Percentiles rank a stretch among this genome's conserved stretches.
Conservation (phyloP, 1,140 invertebrate genomes). For the Mercenaria mercenaria region DNA sequence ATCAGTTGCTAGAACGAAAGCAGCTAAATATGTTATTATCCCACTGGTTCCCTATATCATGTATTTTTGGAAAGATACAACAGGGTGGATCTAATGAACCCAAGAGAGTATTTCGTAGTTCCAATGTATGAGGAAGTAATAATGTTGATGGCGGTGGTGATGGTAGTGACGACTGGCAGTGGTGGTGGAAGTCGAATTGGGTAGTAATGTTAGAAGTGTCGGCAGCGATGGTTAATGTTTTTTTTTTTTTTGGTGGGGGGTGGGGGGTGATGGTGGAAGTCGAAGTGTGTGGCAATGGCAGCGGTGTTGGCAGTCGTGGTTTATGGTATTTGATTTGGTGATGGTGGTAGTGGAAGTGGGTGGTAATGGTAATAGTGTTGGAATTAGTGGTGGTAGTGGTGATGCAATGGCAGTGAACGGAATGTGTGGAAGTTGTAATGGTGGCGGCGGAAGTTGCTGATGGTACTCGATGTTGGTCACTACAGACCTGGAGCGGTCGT, state of each 20-base stretch:
- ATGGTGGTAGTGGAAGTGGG: not conserved
- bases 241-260: too few species aligned
- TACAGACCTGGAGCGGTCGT: too few species aligned
- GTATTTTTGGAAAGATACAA: not conserved
- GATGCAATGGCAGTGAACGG: slow-evolving; percentile 27
- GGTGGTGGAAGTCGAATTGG: slow-evolving; percentile 30
- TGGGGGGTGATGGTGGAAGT: not conserved
- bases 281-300: not conserved
- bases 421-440: slow-evolving; percentile 42
- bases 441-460: slow-evolving; percentile 39
- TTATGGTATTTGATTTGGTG: not conserved
- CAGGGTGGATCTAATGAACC: not conserved
- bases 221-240: not conserved
- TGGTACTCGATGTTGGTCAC: too few species aligned
- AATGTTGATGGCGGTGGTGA: slow-evolving; percentile 18
- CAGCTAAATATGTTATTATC: too few species aligned
- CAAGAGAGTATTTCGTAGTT: slow-evolving; percentile 5
- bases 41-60: not conserved
- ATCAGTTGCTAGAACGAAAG: too few species aligned
- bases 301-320: not conserved
- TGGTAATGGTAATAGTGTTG: slow-evolving; percentile 3
- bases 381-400: slow-evolving; percentile 45
- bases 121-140: slow-evolving; percentile 24
- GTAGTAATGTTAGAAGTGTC: not conserved
- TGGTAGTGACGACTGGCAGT: slow-evolving; percentile 41